Conservation (phyloP, 53 echinoderm and acorn worm genomes). For the Echinometra lucunter region DNA sequence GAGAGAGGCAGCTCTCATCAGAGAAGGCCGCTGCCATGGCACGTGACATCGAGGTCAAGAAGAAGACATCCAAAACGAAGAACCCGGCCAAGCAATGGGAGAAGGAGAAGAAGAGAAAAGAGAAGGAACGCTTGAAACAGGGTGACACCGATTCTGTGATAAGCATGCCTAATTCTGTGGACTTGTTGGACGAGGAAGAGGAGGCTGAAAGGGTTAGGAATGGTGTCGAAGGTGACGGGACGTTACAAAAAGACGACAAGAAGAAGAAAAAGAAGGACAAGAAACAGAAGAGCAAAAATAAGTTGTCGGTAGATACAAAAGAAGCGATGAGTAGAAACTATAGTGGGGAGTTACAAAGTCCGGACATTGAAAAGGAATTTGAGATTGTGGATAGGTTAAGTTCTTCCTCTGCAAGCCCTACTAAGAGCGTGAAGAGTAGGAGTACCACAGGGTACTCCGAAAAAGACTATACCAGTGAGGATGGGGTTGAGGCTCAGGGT, state of each 20-base stretch:
- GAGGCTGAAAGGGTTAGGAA: neutral
- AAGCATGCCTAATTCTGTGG: conserved; percentile 42
- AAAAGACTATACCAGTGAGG: conserved; percentile 62
- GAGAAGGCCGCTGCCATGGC: conserved; percentile 85
- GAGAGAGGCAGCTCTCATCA: conserved; percentile 83
- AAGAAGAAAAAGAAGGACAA: conserved; percentile 77
- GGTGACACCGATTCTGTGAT: conserved; percentile 45
- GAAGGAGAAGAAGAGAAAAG: conserved; percentile 73
- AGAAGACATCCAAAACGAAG: conserved; percentile 82
- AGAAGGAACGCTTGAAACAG: conserved; percentile 42
- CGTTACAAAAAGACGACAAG: conserved; percentile 47
- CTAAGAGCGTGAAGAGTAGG: conserved; percentile 59
- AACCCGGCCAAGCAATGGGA: conserved; percentile 73
- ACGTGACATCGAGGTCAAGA: conserved; percentile 82
- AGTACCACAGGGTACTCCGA: conserved; percentile 37
- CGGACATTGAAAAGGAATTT: conserved; percentile 57
- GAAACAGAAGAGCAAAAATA: conserved; percentile 71
- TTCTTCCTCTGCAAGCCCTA: conserved; percentile 55
- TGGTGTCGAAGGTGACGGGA: conserved; percentile 37
- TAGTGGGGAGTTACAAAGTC: conserved; percentile 13
- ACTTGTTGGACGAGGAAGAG: neutral
- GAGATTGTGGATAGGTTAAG: conserved; percentile 68
- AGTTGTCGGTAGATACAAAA: conserved; percentile 59
- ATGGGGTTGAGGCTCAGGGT: neutral
- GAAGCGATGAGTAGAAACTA: neutral